Evolutionary conservation across 2,797 vertebrate species (phyloP), one percentile per base, ranked within the genome.

Genomic region (Lutjanus argentimaculatus): DNA sequence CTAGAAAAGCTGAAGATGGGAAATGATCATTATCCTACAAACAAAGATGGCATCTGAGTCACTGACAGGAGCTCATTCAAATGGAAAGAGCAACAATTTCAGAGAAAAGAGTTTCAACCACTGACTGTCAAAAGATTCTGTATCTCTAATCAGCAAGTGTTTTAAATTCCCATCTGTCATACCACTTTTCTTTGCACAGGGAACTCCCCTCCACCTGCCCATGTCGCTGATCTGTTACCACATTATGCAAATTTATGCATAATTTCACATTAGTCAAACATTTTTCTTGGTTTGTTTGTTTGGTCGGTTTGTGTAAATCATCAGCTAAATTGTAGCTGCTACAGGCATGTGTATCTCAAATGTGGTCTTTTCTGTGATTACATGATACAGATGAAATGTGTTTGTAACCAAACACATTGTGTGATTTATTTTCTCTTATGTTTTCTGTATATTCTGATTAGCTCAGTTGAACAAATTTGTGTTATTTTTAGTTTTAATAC

Each of bases 141-240:
- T 25, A 51, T 69, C 17, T 71, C 55, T 19, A 59, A 52, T 74
- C 49, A 43, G 16, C 12, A 2, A 8, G 16, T 0, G 1, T 69
- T 71, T 65, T 1, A 71, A 70, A 51, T 59, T 40, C 6, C 12
- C 72, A 68, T 40, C 65, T 84, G 75, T 73, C 61, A 51, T 51
- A 55, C 72, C 6, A 1, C 8, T 69, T 67, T 63, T 72, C 59
- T 69, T 40, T 70, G 45, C 40, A 56, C 19, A 67, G 57, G 21
- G 14, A 64, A 8, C 61, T 71, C 17, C 43, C 7, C 15, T 40
- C 55, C 19, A 67, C 62, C 65, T 76, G 55, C 45, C 36, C 21
- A 16, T 21, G 40, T 46, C 66, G 22, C 22, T 22, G n/a, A 51
- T 68, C 21, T 30, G 10, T 57, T 43, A 22, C 52, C n/a, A 14